Base-by-base conservation (phyloP, 1,140 invertebrate genomes). In the Tigriopus japonicus region DNA sequence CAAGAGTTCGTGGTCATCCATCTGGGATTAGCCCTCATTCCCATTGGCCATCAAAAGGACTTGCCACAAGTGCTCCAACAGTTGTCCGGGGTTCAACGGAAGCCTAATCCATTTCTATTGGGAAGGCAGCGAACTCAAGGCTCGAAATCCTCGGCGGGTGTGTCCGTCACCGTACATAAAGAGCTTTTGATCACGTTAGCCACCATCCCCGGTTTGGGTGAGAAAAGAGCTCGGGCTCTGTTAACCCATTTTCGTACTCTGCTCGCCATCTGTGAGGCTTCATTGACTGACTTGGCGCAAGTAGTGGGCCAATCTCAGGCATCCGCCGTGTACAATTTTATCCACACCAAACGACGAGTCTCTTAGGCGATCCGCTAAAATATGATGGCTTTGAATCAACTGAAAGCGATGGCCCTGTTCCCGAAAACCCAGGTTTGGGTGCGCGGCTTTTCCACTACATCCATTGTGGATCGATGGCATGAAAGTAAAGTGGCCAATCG, bases 401-500 rank as follows among this genome's bases (percentile, higher is more conserved):
- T 21, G 1, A 5, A 54, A 54, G 1, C 35, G 19, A 7, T 12
- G 21, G 14, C 12, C 52, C 1, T 52, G 15, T 52, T 54, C 35
- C 14, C 5, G 35, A 5, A 15, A 54, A 6, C 19, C 35, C 35
- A 14, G 19, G 6, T 21, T 15, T 3, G 17, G 6, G 1, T 19
- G 17, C 55, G 55, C 14, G n/a, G 3, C 28, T 58, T 58, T 9
- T 35, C 21, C 24, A 41, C 28, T 10, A n/a, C 21, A 1, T 51
- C 55, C n/a, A 14, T 9, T 2, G n/a, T 23, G 2, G 77, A 73
- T 66, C 71, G 81, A 56, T 85, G 85, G 67, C 76, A 81, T 67
- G 77, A 78, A 17, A 80, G 85, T 15, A 83, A 80, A 70, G 65
- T 79, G 41, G 76, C 73, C 35, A 73, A 68, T 17, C 79, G 77